These are phyloP conservation scores for Diplodus sargus DNA, from an alignment of 2,797 vertebrate genomes.

Conservation along the genomic window DNA sequence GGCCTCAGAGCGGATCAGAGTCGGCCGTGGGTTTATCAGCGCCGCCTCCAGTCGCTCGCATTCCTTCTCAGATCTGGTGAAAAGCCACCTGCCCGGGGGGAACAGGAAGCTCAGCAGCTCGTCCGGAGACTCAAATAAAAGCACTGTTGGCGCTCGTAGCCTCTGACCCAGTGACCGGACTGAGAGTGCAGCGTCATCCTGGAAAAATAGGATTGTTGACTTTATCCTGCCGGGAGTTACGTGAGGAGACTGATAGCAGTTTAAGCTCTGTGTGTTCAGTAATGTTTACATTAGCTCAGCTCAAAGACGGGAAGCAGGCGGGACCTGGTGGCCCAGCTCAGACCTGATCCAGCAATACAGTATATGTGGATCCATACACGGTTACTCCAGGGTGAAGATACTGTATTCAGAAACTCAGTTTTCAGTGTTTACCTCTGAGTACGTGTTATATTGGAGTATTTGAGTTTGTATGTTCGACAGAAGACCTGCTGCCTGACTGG, in stretches of 20 bases:
- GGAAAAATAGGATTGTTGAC: neutral
- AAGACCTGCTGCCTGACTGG: too few relatives aligned
- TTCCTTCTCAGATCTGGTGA: neutral
- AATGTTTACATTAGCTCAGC: neutral
- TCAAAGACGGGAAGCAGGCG: neutral
- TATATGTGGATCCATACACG: too few relatives aligned
- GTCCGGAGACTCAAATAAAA: neutral
- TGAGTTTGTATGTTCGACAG: too few relatives aligned
- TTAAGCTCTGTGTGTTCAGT: neutral
- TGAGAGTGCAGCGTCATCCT: neutral
- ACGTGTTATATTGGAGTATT: too few relatives aligned
- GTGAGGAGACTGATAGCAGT: neutral
- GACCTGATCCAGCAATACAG: too few relatives aligned
- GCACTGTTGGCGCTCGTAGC: neutral
- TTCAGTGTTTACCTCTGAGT: too few relatives aligned
- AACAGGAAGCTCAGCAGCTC: neutral
- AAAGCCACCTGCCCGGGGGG: neutral
- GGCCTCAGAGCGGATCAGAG: conserved; percentile 27
- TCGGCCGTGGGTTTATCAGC: neutral
- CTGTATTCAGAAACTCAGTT: too few relatives aligned
- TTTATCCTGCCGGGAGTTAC: neutral
- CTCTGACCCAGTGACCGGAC: neutral
- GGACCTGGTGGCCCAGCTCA: neutral
- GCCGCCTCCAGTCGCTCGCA: neutral
- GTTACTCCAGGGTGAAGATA: too few relatives aligned